Percentiles rank a stretch among this genome's conserved stretches.
phyloP scores from a whole-genome alignment of 2,113 vertebrate genomes.

The Sisor rabdophorus region DNA sequence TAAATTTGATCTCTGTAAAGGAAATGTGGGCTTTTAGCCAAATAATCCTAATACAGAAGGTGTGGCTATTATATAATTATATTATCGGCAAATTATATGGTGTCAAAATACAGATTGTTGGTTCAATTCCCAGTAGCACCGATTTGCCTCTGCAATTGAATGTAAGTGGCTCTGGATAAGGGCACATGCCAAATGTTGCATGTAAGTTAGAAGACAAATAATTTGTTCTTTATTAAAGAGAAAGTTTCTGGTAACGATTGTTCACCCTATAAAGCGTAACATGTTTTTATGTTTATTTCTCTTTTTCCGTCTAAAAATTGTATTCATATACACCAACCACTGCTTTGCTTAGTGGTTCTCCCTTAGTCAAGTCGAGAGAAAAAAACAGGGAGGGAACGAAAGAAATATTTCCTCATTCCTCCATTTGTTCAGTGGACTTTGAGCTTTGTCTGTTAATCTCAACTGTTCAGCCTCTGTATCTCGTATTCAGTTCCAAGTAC shows the following conservation, averaged over 20 bases:
- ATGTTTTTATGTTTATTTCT: neutral
- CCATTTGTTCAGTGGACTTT: slow-evolving; percentile 57
- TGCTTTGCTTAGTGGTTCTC: slow-evolving; percentile 68
- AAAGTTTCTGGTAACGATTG: no score
- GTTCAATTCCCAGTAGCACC: no score
- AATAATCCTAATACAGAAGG: neutral
- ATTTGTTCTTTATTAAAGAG: no score
- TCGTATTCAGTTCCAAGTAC: slow-evolving; percentile 15
- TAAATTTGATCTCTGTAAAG: no score
- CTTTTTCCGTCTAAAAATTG: neutral
- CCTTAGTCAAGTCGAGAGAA: slow-evolving; percentile 14
- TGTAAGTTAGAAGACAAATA: no score
- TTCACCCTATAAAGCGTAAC: neutral
- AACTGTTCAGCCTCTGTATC: neutral
- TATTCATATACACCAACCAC: neutral
- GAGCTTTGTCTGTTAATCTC: slow-evolving; percentile 57
- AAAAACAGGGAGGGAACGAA: slow-evolving; percentile 33
- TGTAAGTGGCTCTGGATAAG: no score
- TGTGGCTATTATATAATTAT: neutral
- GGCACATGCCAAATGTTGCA: no score
- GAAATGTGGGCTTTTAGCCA: no score
- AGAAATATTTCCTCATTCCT: slow-evolving; percentile 31
- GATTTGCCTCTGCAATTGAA: no score
- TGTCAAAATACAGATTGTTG: no score
- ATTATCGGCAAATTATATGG: no score